phyloP scores from a whole-genome alignment of 2,113 vertebrate genomes.

The Sakesphorus luctuosus region DNA sequence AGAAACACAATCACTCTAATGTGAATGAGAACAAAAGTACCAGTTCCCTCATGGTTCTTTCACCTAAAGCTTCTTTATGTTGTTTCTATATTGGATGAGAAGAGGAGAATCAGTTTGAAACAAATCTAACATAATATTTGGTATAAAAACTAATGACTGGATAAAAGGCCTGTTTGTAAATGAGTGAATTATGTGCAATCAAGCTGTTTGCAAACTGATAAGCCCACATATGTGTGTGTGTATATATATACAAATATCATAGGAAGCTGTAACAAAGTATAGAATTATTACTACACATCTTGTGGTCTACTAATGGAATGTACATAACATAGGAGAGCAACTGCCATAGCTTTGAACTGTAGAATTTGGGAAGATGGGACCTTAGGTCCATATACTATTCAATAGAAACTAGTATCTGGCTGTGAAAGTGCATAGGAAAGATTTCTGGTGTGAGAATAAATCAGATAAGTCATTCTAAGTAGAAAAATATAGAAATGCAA shows the following conservation, averaged over 20 bases:
- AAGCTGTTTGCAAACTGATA: not conserved
- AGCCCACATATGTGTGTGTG: not conserved
- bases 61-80: not conserved
- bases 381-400: not conserved
- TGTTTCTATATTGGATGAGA: not conserved
- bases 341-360: not conserved
- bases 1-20: not conserved
- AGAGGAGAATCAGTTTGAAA: not conserved
- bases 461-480: not conserved
- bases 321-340: not conserved
- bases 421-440: not conserved
- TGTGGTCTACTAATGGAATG: not conserved
- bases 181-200: not conserved
- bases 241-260: not conserved
- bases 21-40: not conserved
- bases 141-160: not conserved
- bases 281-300: not conserved
- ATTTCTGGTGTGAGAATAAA: not conserved
- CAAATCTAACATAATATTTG: not conserved
- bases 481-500: not conserved
- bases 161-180: not conserved
- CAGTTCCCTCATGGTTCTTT: not conserved
- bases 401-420: not conserved
- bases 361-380: not conserved
- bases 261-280: not conserved